Evolutionary conservation across 2,888 invertebrate genomes (phyloP).

Genomic region (Augochlorella aurata): DNA sequence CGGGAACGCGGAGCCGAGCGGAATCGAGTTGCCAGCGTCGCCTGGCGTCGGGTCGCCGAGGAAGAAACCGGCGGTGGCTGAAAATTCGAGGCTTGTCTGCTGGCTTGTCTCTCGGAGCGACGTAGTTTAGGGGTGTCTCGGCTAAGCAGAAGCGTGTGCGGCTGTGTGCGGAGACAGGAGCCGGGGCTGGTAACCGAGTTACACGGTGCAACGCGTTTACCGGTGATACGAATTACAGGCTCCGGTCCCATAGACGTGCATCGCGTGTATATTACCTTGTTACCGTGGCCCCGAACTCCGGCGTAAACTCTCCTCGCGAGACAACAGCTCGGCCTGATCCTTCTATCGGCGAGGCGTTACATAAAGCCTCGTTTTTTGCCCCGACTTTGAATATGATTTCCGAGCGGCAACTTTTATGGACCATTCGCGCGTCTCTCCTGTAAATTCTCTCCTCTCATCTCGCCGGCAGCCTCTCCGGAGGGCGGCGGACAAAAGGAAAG

Average conservation of each 20-base stretch:
- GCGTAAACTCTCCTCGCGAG: slow-evolving; percentile 39
- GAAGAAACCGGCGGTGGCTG: slow-evolving; percentile 7
- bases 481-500: not conserved
- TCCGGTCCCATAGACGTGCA: slow-evolving; percentile 61
- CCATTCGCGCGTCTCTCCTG: not conserved
- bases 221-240: slow-evolving; percentile 67
- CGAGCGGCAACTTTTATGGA: not conserved
- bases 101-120: slow-evolving; percentile 10
- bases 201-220: slow-evolving; percentile 55
- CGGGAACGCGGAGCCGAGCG: not conserved
- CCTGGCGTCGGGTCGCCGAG: slow-evolving; percentile 13
- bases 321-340: slow-evolving; percentile 28
- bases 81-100: slow-evolving; percentile 28
- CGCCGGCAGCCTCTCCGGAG: not conserved
- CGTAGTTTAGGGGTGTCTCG: slow-evolving; percentile 34
- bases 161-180: slow-evolving; percentile 28
- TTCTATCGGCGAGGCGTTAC: not conserved
- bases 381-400: slow-evolving; percentile 7
- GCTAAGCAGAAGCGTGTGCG: not conserved
- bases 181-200: slow-evolving; percentile 60
- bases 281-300: slow-evolving; percentile 59
- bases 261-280: slow-evolving; percentile 68
- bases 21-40: slow-evolving; percentile 20
- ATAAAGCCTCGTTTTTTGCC: slow-evolving; percentile 3
- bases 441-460: not conserved